Evolutionary conservation across 2,797 vertebrate genomes (phyloP), one percentile per base, ranked within the genome.

Genomic region (Sardinella longiceps): DNA sequence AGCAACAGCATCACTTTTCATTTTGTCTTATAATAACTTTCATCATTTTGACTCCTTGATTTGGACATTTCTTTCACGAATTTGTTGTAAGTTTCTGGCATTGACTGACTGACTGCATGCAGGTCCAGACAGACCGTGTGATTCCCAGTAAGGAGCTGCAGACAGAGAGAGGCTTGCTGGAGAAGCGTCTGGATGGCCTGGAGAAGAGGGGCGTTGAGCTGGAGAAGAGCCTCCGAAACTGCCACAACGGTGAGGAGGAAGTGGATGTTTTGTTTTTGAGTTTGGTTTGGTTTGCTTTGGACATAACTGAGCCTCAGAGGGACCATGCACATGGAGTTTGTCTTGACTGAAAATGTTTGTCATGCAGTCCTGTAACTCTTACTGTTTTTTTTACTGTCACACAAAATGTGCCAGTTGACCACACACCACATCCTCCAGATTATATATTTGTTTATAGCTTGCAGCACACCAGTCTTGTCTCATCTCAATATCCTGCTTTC

Each of bases 81-180:
- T 77, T 77, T 6, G 39, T 20, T 23, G 7, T 1, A 77, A 39
- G 18, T 1, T 20, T 77, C 37, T 77, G 33, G 33, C 37, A n/a
- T n/a, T n/a, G 6, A 43, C 11, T 23, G 37, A 77, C 4, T 39
- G 33, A 20, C 18, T 33, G 33, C 33, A 18, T 23, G 18, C 91
- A 98, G 98, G 97, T 99, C 85, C 96, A 96, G 91, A 93, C 97
- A 1, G 97, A 97, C 89, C 94, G 93, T 82, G 92, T 93, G 28
- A 90, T 96, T 83, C 95, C 95, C 0, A 93, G 94, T 84, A 95
- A 96, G 85, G 94, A 97, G 46, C 96, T 98, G 88, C 94, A 96
- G 9, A 91, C 91, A 33, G 95, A 98, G 93, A 96, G 96, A 94
- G 94, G 93, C 66, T 89, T 94, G 33, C 94, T 99, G 0, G 93